Conservation (phyloP, 92 coral and sea anemone species). For the Palythoa caribaeorum region DNA sequence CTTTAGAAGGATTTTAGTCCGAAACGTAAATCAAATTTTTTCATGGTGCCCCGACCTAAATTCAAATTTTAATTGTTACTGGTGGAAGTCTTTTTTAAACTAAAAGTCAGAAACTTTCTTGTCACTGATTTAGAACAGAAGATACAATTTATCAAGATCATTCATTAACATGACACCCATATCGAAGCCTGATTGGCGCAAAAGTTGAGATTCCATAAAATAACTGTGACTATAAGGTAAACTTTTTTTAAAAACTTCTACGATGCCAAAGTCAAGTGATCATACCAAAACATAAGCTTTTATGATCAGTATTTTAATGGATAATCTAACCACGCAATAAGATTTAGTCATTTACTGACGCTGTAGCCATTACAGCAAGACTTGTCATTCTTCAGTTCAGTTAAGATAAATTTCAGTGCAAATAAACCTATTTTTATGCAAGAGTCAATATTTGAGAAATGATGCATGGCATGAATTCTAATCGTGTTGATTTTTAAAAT, state of each 20-base stretch:
- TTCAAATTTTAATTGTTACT: no score
- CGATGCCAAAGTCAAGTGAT: neutral
- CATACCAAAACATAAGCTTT: neutral
- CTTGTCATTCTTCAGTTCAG: neutral
- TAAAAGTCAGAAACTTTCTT: conserved; percentile 4
- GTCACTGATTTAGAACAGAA: neutral
- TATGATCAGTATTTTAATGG: conserved; percentile 5
- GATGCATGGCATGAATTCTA: neutral
- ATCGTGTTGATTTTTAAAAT: neutral
- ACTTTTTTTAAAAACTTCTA: neutral
- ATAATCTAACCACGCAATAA: neutral
- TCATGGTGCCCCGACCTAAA: no score
- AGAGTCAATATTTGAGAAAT: neutral
- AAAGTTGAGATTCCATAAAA: neutral
- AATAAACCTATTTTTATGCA: neutral
- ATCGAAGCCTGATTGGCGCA: conserved; percentile 20
- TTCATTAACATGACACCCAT: neutral
- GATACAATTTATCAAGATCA: neutral
- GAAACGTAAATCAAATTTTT: no score
- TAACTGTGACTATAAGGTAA: neutral
- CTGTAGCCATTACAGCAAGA: conserved; percentile 4
- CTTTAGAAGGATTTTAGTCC: neutral
- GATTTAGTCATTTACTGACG: neutral
- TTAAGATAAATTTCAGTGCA: neutral
- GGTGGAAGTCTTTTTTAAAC: neutral